Evolutionary conservation across 2,113 vertebrate genomes (phyloP), one percentile per base, ranked within the genome.

Genomic region (Pseudorhombus dupliciocellatus): DNA sequence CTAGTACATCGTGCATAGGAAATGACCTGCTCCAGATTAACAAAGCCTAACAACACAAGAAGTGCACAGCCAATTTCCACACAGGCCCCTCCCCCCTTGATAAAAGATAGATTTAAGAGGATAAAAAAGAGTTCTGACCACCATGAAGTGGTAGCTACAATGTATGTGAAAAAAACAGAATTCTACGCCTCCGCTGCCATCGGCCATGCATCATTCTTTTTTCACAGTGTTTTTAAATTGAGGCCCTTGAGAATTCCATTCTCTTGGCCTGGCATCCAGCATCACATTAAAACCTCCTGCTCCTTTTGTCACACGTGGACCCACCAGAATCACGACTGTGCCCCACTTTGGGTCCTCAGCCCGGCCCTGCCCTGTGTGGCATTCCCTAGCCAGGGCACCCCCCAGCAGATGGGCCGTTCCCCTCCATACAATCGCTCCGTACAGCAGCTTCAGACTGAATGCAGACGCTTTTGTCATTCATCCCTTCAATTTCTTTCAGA

Each of bases 401-500:
- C 52, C 77, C 55, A 78, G 70, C 84, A 89, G 92, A 91, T 90
- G 91, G 87, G 85, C 85, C 73, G 83, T 77, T 81, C 80, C 74
- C 44, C 42, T 46, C 85, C 81, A 90, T 87, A 92, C 79, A 90
- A 85, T 73, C 80, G 64, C 84, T 71, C 83, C 87, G 83, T 75
- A 77, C 58, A 24, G 62, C 58, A 15, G 70, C 82, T 79, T 63
- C 81, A 86, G 85, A 89, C 87, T 93, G 91, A 93, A 91, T 88
- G 64, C 87, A 26, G 25, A 87, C 75, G 67, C 75, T 84, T 90
- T 90, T 94, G 87, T 72, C 88, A 87, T 78, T 91, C 89, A 85
- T 73, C 77, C 89, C 80, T 88, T 91, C 90, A 90, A 92, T 84
- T 92, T 93, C 90, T 92, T 92, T 85, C 88, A 92, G 85, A 93